Percentiles rank a stretch among this genome's conserved stretches.
Conservation (phyloP, 2,797 vertebrate genomes). For the Rhadinocentrus ornatus region DNA sequence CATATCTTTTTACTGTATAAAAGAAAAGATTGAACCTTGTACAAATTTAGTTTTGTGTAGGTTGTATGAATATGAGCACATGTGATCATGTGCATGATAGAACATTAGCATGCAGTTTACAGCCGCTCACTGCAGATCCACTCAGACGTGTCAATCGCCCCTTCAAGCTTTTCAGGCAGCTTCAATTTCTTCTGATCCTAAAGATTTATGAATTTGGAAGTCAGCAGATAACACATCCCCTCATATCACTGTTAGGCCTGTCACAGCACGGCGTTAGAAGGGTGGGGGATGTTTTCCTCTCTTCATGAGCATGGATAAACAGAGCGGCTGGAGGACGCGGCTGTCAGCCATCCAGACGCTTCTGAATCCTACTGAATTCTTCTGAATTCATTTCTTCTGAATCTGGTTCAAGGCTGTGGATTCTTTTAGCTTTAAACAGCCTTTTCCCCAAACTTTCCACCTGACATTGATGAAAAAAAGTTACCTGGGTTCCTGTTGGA, state of each 20-base stretch:
- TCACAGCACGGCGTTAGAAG: conserved; percentile 44
- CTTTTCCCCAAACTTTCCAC: conserved; percentile 40
- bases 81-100: conserved; percentile 51
- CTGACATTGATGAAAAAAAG: conserved; percentile 7
- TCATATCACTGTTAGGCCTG: conserved; percentile 74
- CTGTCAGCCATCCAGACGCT: conserved; percentile 48
- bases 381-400: conserved; percentile 16
- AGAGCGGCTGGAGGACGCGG: conserved; percentile 18
- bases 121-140: conserved; percentile 56
- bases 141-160: conserved; percentile 75
- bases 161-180: conserved; percentile 72
- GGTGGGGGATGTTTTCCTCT: conserved; percentile 27
- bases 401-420: conserved; percentile 38
- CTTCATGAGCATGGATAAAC: conserved; percentile 54
- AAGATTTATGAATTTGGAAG: conserved; percentile 82
- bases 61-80: conserved; percentile 40
- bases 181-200: conserved; percentile 80
- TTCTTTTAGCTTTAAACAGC: conserved; percentile 20
- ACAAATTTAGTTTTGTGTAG: conserved; percentile 47
- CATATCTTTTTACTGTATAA: not conserved
- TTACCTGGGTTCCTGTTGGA: conserved; percentile 3
- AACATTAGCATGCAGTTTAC: conserved; percentile 69
- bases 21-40: conserved; percentile 37
- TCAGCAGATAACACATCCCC: conserved; percentile 79
- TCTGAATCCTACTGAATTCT: too few species aligned